phyloP scores from a whole-genome alignment of 2,797 vertebrate species.

The Lepilemur ruficaudatus region DNA sequence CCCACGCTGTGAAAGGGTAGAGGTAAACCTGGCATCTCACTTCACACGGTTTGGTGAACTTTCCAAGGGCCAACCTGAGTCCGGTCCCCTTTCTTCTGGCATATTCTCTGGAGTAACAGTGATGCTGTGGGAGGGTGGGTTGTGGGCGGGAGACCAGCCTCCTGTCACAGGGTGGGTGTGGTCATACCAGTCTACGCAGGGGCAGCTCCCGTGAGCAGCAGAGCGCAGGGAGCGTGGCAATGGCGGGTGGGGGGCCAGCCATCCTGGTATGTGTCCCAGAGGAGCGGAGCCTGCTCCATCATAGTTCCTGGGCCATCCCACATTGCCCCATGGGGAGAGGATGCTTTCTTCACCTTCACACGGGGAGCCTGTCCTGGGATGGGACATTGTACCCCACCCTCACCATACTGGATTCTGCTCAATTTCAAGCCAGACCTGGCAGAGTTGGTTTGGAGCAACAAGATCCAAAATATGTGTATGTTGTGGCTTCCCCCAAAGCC shows the following conservation, averaged over 20 bases:
- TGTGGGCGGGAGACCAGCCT: background rate
- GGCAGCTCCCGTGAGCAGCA: background rate
- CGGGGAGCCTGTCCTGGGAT: accelerated
- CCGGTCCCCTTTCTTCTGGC: background rate
- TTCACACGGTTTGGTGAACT: accelerated
- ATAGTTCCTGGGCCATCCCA: accelerated
- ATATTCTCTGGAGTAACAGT: background rate
- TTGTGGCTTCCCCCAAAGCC: background rate
- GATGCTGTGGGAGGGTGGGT: background rate
- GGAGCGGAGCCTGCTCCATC: background rate
- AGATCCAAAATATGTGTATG: background rate
- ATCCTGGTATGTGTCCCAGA: accelerated
- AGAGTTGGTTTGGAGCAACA: background rate
- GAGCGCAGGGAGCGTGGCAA: background rate
- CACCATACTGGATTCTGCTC: accelerated
- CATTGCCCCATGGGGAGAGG: accelerated
- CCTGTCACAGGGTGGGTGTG: accelerated
- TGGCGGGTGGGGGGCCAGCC: accelerated
- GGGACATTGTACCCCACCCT: accelerated
- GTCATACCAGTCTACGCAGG: accelerated
- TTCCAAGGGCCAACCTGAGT: background rate
- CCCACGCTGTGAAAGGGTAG: accelerated
- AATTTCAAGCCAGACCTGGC: background rate
- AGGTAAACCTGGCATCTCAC: accelerated
- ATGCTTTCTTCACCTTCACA: background rate